Base-by-base conservation (phyloP, 2,797 vertebrate genomes). In the Sebastes nivosus region DNA sequence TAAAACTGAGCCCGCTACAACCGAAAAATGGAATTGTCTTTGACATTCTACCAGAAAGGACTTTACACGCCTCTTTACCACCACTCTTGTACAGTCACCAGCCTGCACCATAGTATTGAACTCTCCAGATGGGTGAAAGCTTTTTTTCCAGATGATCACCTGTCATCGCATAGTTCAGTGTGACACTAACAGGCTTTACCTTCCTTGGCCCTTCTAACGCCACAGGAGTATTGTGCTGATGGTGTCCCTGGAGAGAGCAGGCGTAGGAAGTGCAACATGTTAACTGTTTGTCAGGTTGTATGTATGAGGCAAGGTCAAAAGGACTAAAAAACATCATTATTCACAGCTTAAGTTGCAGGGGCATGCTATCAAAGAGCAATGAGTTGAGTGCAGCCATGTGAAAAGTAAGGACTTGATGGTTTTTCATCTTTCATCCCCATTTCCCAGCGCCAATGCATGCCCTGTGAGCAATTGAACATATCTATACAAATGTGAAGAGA, bases 401-500 rank as follows among this genome's bases (percentile, higher is more conserved):
- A 89, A 86, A 91, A 91, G 87, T 75, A 79, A 79, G 72, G 73
- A 77, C 82, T 80, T 75, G 77, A 83, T 82, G 69, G 71, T 85
- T 87, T 92, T 85, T 82, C 80, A 63, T 85, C 75, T 86, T 73
- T 29, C 79, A 67, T 81, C 69, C 58, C 64, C 50, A 18, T 87
- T 88, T 79, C 69, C 72, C 65, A 58, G 81, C 67, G 0, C 83
- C 80, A 76, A 83, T 87, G 72, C 79, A 83, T 74, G 81, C 87
- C 83, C 87, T 11, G n/a, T 82, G 80, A 91, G 90, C 87, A 85
- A 89, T n/a, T 67, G 59, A 85, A 88, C 89, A 76, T 76, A 87
- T 86, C 68, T 85, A 30, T 78, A 90, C 72, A 93, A 91, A 95
- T 92, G 79, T 67, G 87, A 90, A 81, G 86, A 91, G 92, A 94